Evolutionary conservation across 2,888 invertebrate genomes (phyloP), one percentile per base, ranked within the genome.

Genomic region (Tromatobia lineatoria): DNA sequence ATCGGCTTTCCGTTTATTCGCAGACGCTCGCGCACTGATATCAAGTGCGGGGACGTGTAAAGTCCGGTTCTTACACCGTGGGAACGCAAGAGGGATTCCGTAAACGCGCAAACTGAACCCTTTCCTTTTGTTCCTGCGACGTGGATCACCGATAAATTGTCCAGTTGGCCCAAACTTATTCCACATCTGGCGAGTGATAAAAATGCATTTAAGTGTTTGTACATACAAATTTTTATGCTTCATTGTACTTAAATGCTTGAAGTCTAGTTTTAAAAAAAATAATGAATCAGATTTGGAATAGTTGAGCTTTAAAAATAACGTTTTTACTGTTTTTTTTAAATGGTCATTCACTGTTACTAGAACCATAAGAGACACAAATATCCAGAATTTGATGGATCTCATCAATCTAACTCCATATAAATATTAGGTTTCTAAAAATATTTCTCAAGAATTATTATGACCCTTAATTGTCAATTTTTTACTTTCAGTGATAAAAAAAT

Each of bases 111-210:
- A 0, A 99, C 99, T 20, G 99, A 98, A 25, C 98, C 98, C 96
- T 99, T 99, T 73, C 99, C 99, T 94, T 99, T 99, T 0, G 99
- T 99, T 11, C 99, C 99, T 82, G 98, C 96, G 7, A 99, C 96
- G 94, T 99, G 99, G 90, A 99, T 98, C 57, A 99, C 96, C 75
- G 98, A 97, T 20, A 99, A 93, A 75, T 95, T 94, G 89, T 97
- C 96, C 77, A 99, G 93, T 85, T 96, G 95, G 0, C 96, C 94
- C 23, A 96, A 85, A 0, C 94, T 93, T 2, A 97, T 92, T 23
- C 97, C 97, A 50, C 95, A 95, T 83, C 96, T 95, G 71, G 61
- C 85, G 90, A 89, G 88, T 77, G 8, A 23, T 13, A 45, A 42
- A 34, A 13, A 11, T 13, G 61, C 38, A 25, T 18, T 10, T 18